Conservation (phyloP, 2,888 invertebrate genomes). For the Agrilus mali region DNA sequence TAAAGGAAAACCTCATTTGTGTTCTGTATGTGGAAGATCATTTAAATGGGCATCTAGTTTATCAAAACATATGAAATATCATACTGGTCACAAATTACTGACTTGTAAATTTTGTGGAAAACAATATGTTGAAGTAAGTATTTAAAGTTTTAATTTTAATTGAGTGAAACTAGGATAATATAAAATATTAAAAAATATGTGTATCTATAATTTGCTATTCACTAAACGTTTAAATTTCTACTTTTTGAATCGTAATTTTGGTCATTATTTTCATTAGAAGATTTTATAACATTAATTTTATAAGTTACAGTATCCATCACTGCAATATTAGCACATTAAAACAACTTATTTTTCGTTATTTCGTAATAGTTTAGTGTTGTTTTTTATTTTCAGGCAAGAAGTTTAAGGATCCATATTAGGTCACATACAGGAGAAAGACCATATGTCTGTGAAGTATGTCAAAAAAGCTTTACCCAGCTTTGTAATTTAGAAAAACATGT, state of each 20-base stretch:
- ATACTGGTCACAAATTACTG: constrained; percentile 37
- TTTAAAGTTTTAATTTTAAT: not conserved
- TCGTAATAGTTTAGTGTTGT: not conserved
- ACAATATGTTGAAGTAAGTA: constrained; percentile 35
- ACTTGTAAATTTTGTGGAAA: constrained; percentile 36
- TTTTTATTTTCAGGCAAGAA: constrained; percentile 26
- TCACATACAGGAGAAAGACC: constrained; percentile 36
- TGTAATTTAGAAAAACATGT: constrained; percentile 35
- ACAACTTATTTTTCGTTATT: not conserved
- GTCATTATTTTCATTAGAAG: too few species aligned
- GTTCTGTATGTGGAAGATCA: constrained; percentile 35
- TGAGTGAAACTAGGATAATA: too few species aligned
- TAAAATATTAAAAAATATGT: too few species aligned
- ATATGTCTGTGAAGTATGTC: constrained; percentile 30
- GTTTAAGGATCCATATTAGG: constrained; percentile 32
- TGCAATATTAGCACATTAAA: not conserved
- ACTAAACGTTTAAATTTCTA: too few species aligned
- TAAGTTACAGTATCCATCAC: not conserved
- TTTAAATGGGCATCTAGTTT: constrained; percentile 40
- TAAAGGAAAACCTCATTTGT: constrained; percentile 33
- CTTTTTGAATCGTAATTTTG: not conserved
- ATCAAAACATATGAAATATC: constrained; percentile 40
- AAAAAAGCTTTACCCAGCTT: constrained; percentile 32
- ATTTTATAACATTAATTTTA: not conserved
- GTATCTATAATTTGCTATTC: too few species aligned